Percentiles rank a stretch among this genome's conserved stretches.
phyloP scores from a whole-genome alignment of 2,888 invertebrate species.

The Lithophane semibrunnea region DNA sequence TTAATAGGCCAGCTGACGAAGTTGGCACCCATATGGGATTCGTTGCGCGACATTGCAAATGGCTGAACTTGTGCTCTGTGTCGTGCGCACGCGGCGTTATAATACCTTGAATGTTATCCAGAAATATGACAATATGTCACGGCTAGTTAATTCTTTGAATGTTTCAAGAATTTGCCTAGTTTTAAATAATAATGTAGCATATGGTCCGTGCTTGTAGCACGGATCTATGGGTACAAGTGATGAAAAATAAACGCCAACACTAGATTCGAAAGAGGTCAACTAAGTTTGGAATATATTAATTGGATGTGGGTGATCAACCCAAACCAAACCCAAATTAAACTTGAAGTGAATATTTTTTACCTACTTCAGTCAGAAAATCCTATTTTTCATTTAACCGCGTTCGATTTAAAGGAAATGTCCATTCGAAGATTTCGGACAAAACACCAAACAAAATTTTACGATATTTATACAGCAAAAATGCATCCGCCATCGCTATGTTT shows the following conservation, averaged over 20 bases:
- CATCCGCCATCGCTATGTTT: constrained; percentile 16
- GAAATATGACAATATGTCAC: constrained; percentile 1
- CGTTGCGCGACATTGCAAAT: constrained; percentile 43
- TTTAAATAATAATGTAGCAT: too few relatives aligned
- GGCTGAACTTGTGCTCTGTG: constrained; percentile 26
- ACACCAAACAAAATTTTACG: constrained; percentile 9
- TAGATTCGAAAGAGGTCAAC: neutral
- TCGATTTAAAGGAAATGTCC: neutral
- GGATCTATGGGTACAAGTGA: too few relatives aligned
- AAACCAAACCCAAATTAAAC: too few relatives aligned
- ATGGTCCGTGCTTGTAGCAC: too few relatives aligned
- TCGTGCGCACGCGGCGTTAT: constrained; percentile 13
- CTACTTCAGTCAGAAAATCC: neutral
- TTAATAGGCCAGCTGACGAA: constrained; percentile 57
- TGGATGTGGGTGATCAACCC: neutral
- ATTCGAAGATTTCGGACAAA: neutral
- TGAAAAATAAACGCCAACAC: neutral
- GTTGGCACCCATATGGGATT: constrained; percentile 64
- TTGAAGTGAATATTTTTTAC: neutral
- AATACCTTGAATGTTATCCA: constrained; percentile 35
- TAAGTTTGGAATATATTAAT: neutral
- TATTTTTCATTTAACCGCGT: neutral
- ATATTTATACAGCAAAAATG: constrained; percentile 27
- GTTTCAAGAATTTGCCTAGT: too few relatives aligned
- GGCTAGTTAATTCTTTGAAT: neutral